Base-by-base conservation (phyloP, 2,888 invertebrate genomes). In the Cantharis lateralis region DNA sequence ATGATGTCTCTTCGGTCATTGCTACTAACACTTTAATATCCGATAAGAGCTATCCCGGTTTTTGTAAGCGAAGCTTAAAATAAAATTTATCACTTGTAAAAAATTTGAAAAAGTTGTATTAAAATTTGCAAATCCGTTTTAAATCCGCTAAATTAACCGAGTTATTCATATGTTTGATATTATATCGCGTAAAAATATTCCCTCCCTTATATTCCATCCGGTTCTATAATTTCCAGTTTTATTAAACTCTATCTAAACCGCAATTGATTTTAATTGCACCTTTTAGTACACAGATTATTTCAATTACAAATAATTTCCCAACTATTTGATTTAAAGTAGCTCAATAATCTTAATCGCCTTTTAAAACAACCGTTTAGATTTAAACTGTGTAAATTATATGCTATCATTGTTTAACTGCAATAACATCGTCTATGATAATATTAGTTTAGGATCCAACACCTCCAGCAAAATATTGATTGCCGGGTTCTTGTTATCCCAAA, bases 371-470 rank as follows among this genome's bases (percentile, higher is more conserved):
- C 64, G 24, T 66, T 66, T 66, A 66, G 64, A 66, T 66, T 66
- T 66, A 24, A 66, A 24, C 64, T 66, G 64, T 66, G 20, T 66
- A 66, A 66, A 66, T 24, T 18, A 66, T 24, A 66, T 66, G 20
- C 64, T 66, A 66, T 66, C 64, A 24, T 66, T 66, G 64, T 66
- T 48, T 66, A 66, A 66, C 64, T 66, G 64, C 24, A 66, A 66
- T 66, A 66, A 66, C 64, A 20, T 66, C 13, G 20, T 24, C 64
- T 66, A 66, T 66, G 24, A 66, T 66, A 66, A 66, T 66, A 66
- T 66, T 66, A 20, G 64, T 66, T 66, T 66, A 66, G 64, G 64
- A 66, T 66, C 64, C 24, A n/a, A 48, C 48, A 48, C 48, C 48
- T 48, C 48, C n/a, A 15, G 64, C 24, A 16, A 66, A 66, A 66